Conservation (phyloP, 2,113 vertebrate genomes). For the Lycaon pictus region DNA sequence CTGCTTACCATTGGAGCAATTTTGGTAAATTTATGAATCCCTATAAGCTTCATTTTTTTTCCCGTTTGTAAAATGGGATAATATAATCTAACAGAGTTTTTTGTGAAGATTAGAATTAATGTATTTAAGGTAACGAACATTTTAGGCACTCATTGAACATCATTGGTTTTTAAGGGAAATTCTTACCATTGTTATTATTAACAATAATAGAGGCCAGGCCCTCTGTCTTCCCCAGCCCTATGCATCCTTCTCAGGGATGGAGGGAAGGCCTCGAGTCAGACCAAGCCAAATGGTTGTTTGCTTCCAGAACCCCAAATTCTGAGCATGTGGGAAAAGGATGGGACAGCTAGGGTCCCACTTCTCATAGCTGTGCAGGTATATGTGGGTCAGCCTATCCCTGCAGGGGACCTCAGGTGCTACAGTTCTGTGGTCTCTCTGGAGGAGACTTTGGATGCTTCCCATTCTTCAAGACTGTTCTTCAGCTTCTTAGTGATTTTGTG, state of each 20-base stretch:
- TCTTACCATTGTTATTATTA: background rate
- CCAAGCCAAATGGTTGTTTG: background rate
- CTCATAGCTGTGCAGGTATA: background rate
- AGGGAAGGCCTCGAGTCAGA: background rate
- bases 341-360: accelerated
- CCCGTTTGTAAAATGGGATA: constrained; percentile 26
- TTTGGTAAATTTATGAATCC: background rate
- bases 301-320: background rate
- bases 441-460: background rate
- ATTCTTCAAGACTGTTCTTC: background rate
- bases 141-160: background rate
- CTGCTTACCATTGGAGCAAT: background rate
- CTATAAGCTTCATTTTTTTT: background rate
- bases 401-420: no score
- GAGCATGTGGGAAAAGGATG: background rate
- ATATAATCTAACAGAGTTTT: background rate
- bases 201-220: background rate
- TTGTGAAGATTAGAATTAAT: background rate
- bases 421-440: background rate
- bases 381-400: background rate
- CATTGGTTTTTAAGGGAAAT: background rate
- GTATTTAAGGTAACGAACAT: background rate
- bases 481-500: background rate
- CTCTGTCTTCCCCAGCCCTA: no score
- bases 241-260: background rate